Evolutionary conservation across 2,888 invertebrate species (phyloP).

Genomic region (Tachina fera): DNA sequence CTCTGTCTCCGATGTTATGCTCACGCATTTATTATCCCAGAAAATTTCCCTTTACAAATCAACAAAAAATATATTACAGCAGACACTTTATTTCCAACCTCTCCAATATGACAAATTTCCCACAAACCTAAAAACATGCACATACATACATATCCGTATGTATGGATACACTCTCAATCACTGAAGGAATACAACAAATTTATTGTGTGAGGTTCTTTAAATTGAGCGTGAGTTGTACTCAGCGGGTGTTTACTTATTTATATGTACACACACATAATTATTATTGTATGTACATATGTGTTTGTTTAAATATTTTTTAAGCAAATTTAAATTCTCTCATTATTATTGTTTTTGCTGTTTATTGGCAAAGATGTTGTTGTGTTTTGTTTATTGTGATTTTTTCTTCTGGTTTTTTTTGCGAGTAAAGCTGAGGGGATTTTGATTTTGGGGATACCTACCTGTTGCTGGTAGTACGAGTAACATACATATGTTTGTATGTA

Average conservation of each 20-base stretch:
- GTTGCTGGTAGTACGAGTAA: constrained; percentile 75
- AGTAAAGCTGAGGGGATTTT: constrained; percentile 39
- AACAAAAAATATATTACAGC: neutral
- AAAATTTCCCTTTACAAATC: constrained; percentile 42
- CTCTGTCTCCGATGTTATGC: neutral
- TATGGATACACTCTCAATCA: no score
- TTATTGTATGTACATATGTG: neutral
- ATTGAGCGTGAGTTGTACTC: constrained; percentile 39
- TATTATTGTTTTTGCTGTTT: constrained; percentile 42
- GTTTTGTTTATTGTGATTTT: constrained; percentile 11
- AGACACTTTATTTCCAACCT: neutral
- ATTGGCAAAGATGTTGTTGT: constrained; percentile 27
- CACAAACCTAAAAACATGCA: neutral
- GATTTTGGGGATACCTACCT: constrained; percentile 76
- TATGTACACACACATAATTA: neutral
- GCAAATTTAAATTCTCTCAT: constrained; percentile 19
- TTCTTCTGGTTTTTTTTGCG: neutral
- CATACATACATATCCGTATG: neutral
- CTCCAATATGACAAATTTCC: constrained; percentile 13
- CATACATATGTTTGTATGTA: neutral
- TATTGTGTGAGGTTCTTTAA: constrained; percentile 54
- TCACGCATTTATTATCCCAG: constrained; percentile 62
- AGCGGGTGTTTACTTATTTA: constrained; percentile 1
- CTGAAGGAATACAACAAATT: constrained; percentile 31
- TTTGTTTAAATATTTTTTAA: neutral